Evolutionary conservation across 2,113 vertebrate species (phyloP).

Genomic region (Petrocephalus zakoni): DNA sequence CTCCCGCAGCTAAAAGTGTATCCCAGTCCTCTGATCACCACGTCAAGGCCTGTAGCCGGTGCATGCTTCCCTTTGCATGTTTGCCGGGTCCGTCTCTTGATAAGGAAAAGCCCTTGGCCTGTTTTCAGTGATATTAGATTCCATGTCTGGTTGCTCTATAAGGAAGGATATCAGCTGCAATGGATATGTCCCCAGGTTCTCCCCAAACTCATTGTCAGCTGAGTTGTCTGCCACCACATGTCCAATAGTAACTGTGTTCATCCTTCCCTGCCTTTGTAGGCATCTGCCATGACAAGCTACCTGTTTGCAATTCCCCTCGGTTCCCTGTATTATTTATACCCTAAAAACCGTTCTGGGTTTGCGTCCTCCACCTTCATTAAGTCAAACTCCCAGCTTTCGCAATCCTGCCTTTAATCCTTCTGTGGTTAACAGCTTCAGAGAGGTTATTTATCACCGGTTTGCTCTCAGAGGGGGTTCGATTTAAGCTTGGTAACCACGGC

Average conservation of each 20-base stretch:
- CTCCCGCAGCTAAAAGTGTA: background rate
- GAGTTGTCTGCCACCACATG: too few species aligned
- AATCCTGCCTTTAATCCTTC: background rate
- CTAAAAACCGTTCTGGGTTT: background rate
- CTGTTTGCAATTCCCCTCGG: background rate
- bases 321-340: background rate
- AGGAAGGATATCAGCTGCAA: background rate
- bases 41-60: background rate
- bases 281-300: background rate
- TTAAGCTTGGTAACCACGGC: background rate
- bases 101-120: background rate
- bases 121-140: background rate
- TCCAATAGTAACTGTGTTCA: background rate
- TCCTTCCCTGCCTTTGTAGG: background rate
- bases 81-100: too few species aligned
- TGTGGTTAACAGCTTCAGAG: background rate
- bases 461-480: background rate
- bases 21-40: background rate
- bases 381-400: background rate
- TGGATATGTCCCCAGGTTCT: background rate
- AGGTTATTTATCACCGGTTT: background rate
- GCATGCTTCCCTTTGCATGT: background rate
- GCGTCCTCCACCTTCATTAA: background rate
- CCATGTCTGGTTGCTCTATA: background rate
- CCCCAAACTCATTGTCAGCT: too few species aligned